These are phyloP conservation scores for Aplodontia rufa DNA, from an alignment of 2,113 vertebrate species.

Conservation along the genomic window DNA sequence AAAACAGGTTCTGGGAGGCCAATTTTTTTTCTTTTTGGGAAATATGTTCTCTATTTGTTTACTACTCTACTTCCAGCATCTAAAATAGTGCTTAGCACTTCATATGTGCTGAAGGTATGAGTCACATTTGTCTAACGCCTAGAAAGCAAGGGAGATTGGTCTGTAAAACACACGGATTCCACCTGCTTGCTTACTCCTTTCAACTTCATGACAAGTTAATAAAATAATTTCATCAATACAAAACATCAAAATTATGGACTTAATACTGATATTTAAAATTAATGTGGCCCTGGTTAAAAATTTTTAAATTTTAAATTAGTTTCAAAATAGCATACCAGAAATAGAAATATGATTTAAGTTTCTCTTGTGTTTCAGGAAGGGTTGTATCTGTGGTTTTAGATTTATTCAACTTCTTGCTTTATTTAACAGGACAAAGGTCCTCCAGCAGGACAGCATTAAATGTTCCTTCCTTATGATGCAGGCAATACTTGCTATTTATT, in stretches of 20 bases:
- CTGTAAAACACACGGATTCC: background rate
- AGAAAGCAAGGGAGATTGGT: background rate
- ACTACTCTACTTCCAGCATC: background rate
- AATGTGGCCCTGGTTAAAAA: background rate
- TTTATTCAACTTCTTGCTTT: background rate
- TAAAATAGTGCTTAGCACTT: background rate
- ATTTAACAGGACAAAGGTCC: background rate
- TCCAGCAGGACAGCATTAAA: background rate
- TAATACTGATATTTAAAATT: background rate
- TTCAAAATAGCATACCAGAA: constrained; percentile 13
- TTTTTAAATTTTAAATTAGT: constrained; percentile 15
- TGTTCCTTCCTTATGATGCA: background rate
- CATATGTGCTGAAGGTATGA: background rate
- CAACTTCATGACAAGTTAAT: background rate
- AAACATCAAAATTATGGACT: background rate
- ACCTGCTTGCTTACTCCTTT: background rate
- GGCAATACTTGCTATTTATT: background rate
- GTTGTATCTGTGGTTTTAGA: background rate
- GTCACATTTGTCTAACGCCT: background rate
- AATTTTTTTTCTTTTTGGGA: background rate
- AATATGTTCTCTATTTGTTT: background rate
- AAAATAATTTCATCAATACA: background rate
- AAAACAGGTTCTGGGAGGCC: background rate
- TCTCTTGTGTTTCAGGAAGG: background rate
- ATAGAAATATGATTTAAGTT: background rate